A percentile compares a stretch with the other conserved stretches of the same genome.
Conservation (phyloP, 1,140 invertebrate genomes). For the Ceratitis capitata region DNA sequence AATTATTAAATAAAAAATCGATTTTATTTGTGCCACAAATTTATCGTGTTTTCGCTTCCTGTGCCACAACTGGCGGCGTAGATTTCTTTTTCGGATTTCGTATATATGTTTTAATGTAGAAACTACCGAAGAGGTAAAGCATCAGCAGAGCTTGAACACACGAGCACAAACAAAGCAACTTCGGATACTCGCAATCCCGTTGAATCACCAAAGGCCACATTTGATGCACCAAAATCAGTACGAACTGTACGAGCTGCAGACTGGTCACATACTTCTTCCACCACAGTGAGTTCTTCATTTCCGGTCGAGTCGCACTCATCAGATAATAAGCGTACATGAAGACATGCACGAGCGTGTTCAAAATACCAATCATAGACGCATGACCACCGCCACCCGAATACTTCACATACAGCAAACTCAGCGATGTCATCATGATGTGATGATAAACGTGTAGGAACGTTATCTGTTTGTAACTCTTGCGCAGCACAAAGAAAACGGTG, state of each 20-base stretch:
- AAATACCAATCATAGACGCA: constrained; percentile 72
- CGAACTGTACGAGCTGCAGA: constrained; percentile 71
- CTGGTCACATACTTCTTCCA: constrained; percentile 86
- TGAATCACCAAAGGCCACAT: constrained; percentile 4
- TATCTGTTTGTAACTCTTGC: constrained; percentile 81
- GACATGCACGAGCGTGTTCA: constrained; percentile 81
- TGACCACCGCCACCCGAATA: constrained; percentile 70
- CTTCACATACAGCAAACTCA: constrained; percentile 16
- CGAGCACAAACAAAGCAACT: not conserved
- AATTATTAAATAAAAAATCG: not conserved
- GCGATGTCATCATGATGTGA: constrained; percentile 69
- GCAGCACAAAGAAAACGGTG: constrained; percentile 76
- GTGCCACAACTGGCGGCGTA: not conserved
- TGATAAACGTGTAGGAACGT: constrained; percentile 84
- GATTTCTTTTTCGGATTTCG: not conserved
- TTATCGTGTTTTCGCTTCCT: not conserved
- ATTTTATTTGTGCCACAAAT: not conserved
- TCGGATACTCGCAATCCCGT: not conserved
- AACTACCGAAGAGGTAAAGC: constrained; percentile 19
- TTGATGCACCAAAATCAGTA: not conserved
- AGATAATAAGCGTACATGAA: constrained; percentile 84
- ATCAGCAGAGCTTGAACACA: not conserved
- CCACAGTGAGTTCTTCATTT: constrained; percentile 74
- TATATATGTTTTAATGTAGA: constrained; percentile 26
- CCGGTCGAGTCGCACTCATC: constrained; percentile 71